Base-by-base conservation (phyloP, 1,140 invertebrate species). In the Penaeus vannamei region DNA sequence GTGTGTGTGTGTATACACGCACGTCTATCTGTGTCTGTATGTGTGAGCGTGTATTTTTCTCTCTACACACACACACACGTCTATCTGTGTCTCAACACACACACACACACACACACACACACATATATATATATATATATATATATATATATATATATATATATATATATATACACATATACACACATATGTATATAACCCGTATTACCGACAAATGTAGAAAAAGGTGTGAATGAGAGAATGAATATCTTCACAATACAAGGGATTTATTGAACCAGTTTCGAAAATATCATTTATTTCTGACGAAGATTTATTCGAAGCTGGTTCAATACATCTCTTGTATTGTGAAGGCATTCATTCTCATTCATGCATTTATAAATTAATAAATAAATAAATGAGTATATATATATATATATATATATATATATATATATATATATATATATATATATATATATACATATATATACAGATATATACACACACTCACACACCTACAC, bases 141-240 rank as follows among this genome's bases (percentile, higher is more conserved):
- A 76, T 76, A 32, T 29, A 76, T 76, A 32, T 76, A 32, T 76
- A 29, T 76, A 76, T 76, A 76, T 76, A 29, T 76, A 26, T 76
- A 32, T 29, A 76, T 29, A 76, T 29, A 76, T 29, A 53, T 14
- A 53, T 53, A 53, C 10, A 53, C 10, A 46, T 10, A n/a, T n/a
- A n/a, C n/a, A n/a, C n/a, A n/a, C 29, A 69, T 69, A 69, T 69
- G 29, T 69, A 69, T 69, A 69, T 69, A 69, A 14, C 29, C 5
- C 3, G 29, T 19, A 62, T 64, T 3, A 26, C 22, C 14, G 29
- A 84, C 14, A 84, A 84, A 84, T 32, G 10, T 14, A 12, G 14
- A 36, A 46, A 81, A 81, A 81, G 42, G 23, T 10, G 14, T n/a
- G n/a, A 81, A 12, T 23, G 10, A 10, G n/a, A n/a, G n/a, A n/a